Conservation (phyloP, 2,888 invertebrate species). For the Priocnemis perturbator region DNA sequence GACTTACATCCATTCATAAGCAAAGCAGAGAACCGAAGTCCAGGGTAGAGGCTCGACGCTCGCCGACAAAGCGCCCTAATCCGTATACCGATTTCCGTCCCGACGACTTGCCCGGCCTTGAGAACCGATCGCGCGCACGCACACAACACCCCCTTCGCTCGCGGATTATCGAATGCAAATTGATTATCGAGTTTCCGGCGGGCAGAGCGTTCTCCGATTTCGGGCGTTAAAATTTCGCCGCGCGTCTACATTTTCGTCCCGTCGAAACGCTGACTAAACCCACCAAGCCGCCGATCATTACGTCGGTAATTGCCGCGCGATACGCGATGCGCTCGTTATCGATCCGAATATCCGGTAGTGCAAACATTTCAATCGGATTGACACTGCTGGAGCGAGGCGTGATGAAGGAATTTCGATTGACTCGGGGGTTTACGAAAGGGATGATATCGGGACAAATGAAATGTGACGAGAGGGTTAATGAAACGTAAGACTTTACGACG, state of each 20-base stretch:
- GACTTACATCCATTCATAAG: conserved; percentile 54
- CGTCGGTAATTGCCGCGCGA: background rate
- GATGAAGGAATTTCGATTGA: too few relatives aligned
- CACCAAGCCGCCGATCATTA: background rate
- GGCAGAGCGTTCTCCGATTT: conserved; percentile 15
- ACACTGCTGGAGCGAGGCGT: too few relatives aligned
- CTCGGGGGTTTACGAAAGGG: too few relatives aligned
- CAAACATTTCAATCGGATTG: too few relatives aligned
- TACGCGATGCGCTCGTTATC: background rate
- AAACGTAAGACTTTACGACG: too few relatives aligned
- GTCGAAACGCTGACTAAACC: too few relatives aligned
- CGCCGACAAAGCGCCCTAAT: conserved; percentile 61
- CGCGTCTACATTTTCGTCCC: background rate
- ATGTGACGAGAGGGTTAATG: too few relatives aligned
- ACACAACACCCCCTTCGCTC: conserved; percentile 50
- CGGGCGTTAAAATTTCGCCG: background rate
- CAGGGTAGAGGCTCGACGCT: conserved; percentile 33
- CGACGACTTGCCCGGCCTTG: conserved; percentile 28
- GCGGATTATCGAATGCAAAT: conserved; percentile 59
- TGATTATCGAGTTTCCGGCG: conserved; percentile 51
- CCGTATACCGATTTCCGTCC: conserved; percentile 54
- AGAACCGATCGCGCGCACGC: conserved; percentile 27
- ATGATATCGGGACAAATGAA: too few relatives aligned
- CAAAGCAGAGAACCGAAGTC: conserved; percentile 41
- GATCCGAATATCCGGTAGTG: background rate